Conservation (phyloP, 2,888 invertebrate species). For the Sminthurinus aureus region DNA sequence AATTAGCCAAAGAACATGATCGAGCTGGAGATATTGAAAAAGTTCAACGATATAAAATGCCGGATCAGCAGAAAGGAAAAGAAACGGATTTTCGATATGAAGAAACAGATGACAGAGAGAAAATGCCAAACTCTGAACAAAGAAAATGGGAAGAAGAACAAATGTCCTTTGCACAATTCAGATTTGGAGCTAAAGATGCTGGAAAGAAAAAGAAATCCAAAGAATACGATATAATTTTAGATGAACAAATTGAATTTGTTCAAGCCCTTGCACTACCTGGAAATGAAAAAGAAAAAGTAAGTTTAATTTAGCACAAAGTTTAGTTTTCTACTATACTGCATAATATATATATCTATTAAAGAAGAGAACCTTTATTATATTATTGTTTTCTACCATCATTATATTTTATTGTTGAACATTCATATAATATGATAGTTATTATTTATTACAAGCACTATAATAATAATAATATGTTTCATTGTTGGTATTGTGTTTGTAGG, state of each 20-base stretch:
- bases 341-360: too few relatives aligned
- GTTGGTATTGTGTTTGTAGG: conserved; percentile 62
- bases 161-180: conserved; percentile 88
- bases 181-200: conserved; percentile 92
- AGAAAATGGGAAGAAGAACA: conserved; percentile 98
- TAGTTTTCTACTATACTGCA: neutral
- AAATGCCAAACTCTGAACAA: conserved; percentile 68
- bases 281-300: conserved; percentile 64
- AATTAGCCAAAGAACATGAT: conserved; percentile 94
- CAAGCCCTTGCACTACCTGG: conserved; percentile 84
- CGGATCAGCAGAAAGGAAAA: conserved; percentile 69
- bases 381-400: too few relatives aligned
- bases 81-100: conserved; percentile 62
- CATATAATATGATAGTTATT: too few relatives aligned
- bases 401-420: too few relatives aligned
- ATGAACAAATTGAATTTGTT: conserved; percentile 98
- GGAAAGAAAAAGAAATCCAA: conserved; percentile 65
- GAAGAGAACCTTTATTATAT: neutral
- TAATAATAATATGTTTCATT: too few relatives aligned
- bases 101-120: conserved; percentile 87
- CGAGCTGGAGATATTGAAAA: conserved; percentile 91
- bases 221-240: conserved; percentile 91
- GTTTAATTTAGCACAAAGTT: neutral
- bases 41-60: conserved; percentile 94
- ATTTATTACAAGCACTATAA: too few relatives aligned